A percentile compares a stretch with the other conserved stretches of the same genome.
Conservation (phyloP, 2,113 vertebrate species). For the Catharus bicknelli region DNA sequence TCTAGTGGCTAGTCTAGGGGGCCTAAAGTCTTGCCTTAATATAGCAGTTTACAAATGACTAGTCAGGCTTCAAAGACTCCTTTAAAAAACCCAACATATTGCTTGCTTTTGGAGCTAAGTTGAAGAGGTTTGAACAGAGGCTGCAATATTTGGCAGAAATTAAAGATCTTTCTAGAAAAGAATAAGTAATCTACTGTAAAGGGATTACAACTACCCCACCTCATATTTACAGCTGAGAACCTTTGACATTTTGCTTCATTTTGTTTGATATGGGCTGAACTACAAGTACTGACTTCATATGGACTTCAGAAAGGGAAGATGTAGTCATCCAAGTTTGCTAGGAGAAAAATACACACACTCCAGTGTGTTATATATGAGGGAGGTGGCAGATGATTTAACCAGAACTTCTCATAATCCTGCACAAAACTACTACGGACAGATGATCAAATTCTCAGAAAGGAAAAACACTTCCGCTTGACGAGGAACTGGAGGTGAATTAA, state of each 20-base stretch:
- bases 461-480: neutral
- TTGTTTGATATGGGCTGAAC: neutral
- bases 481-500: neutral
- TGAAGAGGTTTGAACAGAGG: neutral
- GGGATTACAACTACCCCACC: neutral
- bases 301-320: neutral
- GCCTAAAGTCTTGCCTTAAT: neutral
- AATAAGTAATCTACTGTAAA: neutral
- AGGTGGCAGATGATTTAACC: neutral
- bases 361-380: neutral
- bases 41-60: neutral
- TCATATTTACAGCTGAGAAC: neutral
- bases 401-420: neutral
- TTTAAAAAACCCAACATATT: rapidly evolving
- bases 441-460: neutral
- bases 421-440: neutral
- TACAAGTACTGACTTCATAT: neutral
- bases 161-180: neutral
- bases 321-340: neutral
- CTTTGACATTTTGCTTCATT: neutral
- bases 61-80: neutral
- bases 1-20: neutral
- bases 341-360: neutral
- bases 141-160: neutral
- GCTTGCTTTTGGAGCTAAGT: neutral